Evolutionary conservation across 2,113 vertebrate species (phyloP).

Genomic region (Alligator mississippiensis): DNA sequence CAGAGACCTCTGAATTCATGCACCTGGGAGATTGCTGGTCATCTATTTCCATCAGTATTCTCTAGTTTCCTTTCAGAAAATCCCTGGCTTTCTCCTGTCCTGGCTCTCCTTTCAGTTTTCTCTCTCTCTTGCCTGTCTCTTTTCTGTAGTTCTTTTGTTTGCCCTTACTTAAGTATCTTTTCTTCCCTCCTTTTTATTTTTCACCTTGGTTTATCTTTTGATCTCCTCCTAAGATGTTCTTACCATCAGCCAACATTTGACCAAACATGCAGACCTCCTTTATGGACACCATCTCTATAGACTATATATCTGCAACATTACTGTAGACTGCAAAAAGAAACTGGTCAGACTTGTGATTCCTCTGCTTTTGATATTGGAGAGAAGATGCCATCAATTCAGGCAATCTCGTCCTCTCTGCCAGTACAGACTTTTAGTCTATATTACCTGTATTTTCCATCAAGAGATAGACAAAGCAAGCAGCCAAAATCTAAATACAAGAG

Average conservation of each 20-base stretch:
- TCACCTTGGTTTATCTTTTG: too few relatives aligned
- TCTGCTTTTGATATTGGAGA: background rate
- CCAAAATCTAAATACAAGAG: slow-evolving; percentile 3
- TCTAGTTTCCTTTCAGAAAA: background rate
- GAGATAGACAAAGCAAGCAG: slow-evolving; percentile 22
- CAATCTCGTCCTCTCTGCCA: background rate
- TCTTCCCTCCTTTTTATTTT: background rate
- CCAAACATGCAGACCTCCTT: background rate
- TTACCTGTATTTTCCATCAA: slow-evolving; percentile 24
- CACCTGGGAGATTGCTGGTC: background rate
- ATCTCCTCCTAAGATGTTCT: too few relatives aligned
- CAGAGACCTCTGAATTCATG: background rate
- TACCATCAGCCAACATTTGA: background rate
- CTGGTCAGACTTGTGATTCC: background rate
- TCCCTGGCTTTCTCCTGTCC: background rate
- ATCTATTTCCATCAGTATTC: background rate
- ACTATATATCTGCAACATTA: background rate
- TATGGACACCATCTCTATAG: background rate
- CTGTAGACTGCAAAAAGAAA: background rate
- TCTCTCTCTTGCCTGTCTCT: background rate
- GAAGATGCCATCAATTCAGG: background rate
- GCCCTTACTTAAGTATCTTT: background rate
- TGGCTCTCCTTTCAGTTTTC: background rate
- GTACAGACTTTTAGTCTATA: background rate
- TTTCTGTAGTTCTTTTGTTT: accelerated